phyloP scores from a whole-genome alignment of 2,113 vertebrate genomes.

The Cyanoramphus novaezelandiae region DNA sequence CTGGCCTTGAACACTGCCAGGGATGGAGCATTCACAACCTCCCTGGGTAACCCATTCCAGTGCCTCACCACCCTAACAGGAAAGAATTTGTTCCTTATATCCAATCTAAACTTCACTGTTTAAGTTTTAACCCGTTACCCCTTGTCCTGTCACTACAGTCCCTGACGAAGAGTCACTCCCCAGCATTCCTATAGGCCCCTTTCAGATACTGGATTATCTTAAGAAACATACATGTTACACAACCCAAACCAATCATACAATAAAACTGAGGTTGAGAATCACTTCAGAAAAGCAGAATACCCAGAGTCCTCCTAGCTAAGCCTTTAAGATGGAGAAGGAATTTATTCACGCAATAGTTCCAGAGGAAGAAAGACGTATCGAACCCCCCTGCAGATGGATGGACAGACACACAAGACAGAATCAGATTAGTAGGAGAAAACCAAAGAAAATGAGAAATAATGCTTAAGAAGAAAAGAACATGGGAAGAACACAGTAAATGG shows the following conservation, averaged over 20 bases:
- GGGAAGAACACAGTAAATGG: background rate
- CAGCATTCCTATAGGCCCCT: no score
- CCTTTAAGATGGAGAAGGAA: background rate
- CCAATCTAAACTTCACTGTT: no score
- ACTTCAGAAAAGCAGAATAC: background rate
- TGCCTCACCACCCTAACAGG: no score
- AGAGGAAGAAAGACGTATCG: background rate
- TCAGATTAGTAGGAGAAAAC: background rate
- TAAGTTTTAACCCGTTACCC: no score
- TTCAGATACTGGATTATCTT: background rate
- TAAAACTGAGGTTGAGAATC: background rate
- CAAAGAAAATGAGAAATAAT: background rate
- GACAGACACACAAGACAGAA: background rate
- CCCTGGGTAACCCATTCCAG: no score
- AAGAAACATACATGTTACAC: background rate
- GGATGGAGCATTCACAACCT: no score
- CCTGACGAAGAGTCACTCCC: no score
- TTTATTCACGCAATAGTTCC: accelerated
- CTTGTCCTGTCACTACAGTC: no score
- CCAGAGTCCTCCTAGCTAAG: background rate
- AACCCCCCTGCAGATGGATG: background rate
- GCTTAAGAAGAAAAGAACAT: background rate
- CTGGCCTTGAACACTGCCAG: no score
- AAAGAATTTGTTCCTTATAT: no score
- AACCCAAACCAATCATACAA: background rate